A percentile compares a stretch with the other conserved stretches of the same genome.
Evolutionary conservation across 2,888 invertebrate genomes (phyloP).

Genomic region (Drosophila stalkeri): DNA sequence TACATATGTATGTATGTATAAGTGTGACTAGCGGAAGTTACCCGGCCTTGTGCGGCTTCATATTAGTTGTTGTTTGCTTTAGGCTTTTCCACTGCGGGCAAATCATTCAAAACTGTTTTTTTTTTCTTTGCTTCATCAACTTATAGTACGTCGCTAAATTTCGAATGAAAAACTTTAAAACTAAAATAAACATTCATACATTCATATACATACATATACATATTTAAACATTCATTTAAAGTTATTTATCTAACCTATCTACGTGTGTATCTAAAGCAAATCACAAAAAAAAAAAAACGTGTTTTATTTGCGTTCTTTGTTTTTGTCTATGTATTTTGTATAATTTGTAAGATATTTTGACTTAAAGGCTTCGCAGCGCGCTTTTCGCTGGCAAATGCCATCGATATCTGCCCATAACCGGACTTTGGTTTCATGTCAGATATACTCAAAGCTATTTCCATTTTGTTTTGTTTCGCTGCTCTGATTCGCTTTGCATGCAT

Average conservation of each 20-base stretch:
- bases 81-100: background rate
- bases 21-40: slow-evolving; percentile 8
- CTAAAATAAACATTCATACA: background rate
- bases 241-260: slow-evolving; percentile 4
- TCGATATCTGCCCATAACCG: slow-evolving; percentile 62
- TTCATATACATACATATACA: background rate
- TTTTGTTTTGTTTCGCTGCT: slow-evolving; percentile 24
- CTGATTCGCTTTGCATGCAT: slow-evolving; percentile 20
- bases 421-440: slow-evolving; percentile 56
- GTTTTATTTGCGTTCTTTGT: slow-evolving; percentile 26
- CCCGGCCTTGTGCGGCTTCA: slow-evolving; percentile 7
- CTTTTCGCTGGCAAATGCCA: slow-evolving; percentile 48
- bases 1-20: slow-evolving; percentile 15
- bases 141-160: background rate
- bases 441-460: slow-evolving; percentile 39
- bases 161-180: background rate
- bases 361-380: slow-evolving; percentile 49
- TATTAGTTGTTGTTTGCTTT: background rate
- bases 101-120: background rate
- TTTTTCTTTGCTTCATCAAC: background rate
- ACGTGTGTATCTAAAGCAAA: slow-evolving; percentile 15
- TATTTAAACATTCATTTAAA: background rate
- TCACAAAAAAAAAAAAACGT: slow-evolving; percentile 20
- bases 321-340: background rate
- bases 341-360: slow-evolving; percentile 45